Percentiles rank a stretch among this genome's conserved stretches.
Evolutionary conservation across 1,140 invertebrate species (phyloP).

Genomic region (Procambarus clarkii): DNA sequence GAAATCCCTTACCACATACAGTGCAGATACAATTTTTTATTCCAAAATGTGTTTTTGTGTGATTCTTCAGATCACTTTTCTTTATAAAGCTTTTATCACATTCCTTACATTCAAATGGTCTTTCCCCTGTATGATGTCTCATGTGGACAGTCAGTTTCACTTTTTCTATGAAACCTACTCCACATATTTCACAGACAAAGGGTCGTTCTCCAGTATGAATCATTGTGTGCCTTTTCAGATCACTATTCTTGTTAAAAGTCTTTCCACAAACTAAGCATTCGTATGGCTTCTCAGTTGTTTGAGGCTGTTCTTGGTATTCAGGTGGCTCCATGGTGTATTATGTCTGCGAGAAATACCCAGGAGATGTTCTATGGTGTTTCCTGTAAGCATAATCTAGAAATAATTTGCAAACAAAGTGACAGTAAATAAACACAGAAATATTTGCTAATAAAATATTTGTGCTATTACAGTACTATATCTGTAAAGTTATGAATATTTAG

Average conservation of each 20-base stretch:
- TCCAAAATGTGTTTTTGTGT: conserved; percentile 49
- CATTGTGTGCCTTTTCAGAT: conserved; percentile 51
- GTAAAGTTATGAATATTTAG: too few species aligned
- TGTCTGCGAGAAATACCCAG: conserved; percentile 1
- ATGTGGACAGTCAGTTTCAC: conserved; percentile 45
- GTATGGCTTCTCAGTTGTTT: conserved; percentile 26
- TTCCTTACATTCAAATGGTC: conserved; percentile 51
- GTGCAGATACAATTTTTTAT: conserved; percentile 47
- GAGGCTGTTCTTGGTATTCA: conserved; percentile 11
- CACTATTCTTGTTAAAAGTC: conserved; percentile 46
- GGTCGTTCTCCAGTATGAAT: conserved; percentile 56
- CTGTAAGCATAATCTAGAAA: conserved; percentile 34
- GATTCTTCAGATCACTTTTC: conserved; percentile 56
- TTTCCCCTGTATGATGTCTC: conserved; percentile 51
- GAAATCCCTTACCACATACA: conserved; percentile 54
- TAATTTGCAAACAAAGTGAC: conserved; percentile 6
- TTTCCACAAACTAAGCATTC: conserved; percentile 50
- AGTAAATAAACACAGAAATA: neutral
- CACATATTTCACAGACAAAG: conserved; percentile 48
- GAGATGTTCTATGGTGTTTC: neutral
- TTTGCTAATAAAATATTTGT: neutral
- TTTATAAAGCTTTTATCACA: conserved; percentile 53
- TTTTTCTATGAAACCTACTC: conserved; percentile 48
- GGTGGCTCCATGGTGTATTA: conserved; percentile 13
- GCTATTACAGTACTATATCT: too few species aligned